Conservation (phyloP, 1,140 invertebrate genomes). For the Odontomachus brunneus region DNA sequence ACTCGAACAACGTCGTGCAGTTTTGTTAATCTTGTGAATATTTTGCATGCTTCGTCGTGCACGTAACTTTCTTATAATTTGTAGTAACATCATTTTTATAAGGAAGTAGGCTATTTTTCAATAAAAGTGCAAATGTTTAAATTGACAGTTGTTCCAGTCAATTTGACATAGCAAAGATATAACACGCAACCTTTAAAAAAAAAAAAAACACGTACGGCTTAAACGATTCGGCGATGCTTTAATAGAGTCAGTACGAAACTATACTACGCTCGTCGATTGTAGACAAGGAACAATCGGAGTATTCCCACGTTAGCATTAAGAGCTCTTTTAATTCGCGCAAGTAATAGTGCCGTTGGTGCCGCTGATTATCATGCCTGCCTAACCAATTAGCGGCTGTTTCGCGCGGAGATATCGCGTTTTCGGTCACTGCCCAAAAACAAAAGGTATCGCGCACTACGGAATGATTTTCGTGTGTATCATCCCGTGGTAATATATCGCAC, state of each 20-base stretch:
- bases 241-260: conserved; percentile 61
- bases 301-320: conserved; percentile 72
- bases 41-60: not conserved
- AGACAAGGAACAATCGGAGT: conserved; percentile 64
- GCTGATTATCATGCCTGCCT: conserved; percentile 60
- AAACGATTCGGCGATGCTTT: not conserved
- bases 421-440: conserved; percentile 71
- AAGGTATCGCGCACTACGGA: conserved; percentile 40
- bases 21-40: not conserved
- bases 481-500: conserved; percentile 10
- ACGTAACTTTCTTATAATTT: too few relatives aligned
- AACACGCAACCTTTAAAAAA: too few relatives aligned
- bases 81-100: too few relatives aligned
- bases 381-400: conserved; percentile 71
- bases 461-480: conserved; percentile 31
- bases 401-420: conserved; percentile 59
- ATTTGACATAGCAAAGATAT: too few relatives aligned
- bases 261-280: conserved; percentile 42
- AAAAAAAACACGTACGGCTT: not conserved
- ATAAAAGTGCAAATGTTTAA: not conserved
- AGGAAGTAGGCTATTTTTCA: not conserved
- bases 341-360: conserved; percentile 58
- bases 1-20: too few relatives aligned
- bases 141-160: not conserved
- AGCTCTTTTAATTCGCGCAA: conserved; percentile 69